phyloP scores from a whole-genome alignment of 1,140 invertebrate genomes.

The Bradynema listronoti region DNA sequence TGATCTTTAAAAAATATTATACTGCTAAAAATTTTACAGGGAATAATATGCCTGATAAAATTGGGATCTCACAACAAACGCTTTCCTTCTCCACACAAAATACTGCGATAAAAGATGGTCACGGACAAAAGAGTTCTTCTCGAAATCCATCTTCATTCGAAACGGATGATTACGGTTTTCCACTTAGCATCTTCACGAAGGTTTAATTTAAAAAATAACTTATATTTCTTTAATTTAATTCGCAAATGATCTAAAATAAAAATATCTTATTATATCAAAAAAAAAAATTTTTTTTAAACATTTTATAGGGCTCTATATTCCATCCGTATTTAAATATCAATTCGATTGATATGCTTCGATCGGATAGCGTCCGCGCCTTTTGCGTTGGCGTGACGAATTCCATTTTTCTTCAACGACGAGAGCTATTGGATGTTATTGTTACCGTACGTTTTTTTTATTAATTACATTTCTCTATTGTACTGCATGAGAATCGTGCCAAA shows the following conservation, averaged over 20 bases:
- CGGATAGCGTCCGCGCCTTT: conserved; percentile 80
- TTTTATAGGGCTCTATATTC: conserved; percentile 74
- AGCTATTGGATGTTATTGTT: conserved; percentile 82
- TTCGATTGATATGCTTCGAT: conserved; percentile 82
- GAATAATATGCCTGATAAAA: no score
- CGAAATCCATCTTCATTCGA: conserved; percentile 40
- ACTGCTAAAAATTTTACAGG: no score
- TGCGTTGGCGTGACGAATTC: conserved; percentile 93
- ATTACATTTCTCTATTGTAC: no score
- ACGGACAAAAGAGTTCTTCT: no score
- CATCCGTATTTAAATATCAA: conserved; percentile 90
- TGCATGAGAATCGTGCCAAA: no score
- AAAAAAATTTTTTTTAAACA: conserved; percentile 17
- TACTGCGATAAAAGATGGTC: conserved; percentile 7
- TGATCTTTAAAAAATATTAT: no score
- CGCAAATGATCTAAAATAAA: not conserved
- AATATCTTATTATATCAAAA: conserved; percentile 23
- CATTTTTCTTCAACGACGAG: conserved; percentile 86
- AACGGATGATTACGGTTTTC: conserved; percentile 72
- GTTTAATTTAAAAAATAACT: conserved; percentile 58
- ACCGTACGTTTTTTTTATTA: conserved; percentile 66
- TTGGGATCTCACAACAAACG: no score
- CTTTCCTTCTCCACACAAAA: no score
- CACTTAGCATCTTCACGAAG: conserved; percentile 78
- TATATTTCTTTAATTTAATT: conserved; percentile 2